These are phyloP conservation scores for Agrilus cyanescens DNA, from an alignment of 2,888 invertebrate genomes.

Conservation along the genomic window DNA sequence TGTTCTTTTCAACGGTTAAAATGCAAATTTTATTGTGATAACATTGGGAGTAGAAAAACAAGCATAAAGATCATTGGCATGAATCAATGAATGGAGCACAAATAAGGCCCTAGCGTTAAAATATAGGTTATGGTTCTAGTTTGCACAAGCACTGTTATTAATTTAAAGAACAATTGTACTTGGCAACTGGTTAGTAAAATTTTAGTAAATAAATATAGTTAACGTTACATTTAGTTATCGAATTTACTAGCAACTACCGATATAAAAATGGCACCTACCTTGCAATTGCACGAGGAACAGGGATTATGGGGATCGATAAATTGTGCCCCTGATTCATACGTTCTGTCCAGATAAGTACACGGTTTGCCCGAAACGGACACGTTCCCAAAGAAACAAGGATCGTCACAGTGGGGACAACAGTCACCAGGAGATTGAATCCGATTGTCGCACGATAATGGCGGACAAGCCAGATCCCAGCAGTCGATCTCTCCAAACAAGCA, in stretches of 20 bases:
- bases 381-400: conserved; percentile 33
- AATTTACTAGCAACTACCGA: not conserved
- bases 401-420: conserved; percentile 61
- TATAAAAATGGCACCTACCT: conserved; percentile 41
- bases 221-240: conserved; percentile 1
- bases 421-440: conserved; percentile 51
- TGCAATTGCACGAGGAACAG: conserved; percentile 62
- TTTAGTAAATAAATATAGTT: conserved; percentile 12
- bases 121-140: too few relatives aligned
- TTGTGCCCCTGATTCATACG: conserved; percentile 46
- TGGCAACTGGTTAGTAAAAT: conserved; percentile 20
- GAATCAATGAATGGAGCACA: conserved; percentile 14
- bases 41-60: conserved; percentile 9
- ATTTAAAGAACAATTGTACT: conserved; percentile 15
- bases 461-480: conserved; percentile 81
- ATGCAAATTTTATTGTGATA: too few relatives aligned
- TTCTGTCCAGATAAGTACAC: conserved; percentile 48
- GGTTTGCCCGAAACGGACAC: conserved; percentile 39
- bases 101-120: conserved; percentile 19
- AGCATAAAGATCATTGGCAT: not conserved
- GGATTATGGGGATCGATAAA: conserved; percentile 50
- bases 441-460: conserved; percentile 51
- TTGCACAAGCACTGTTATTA: too few relatives aligned
- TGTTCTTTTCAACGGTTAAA: too few relatives aligned
- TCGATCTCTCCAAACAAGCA: conserved; percentile 82